Conservation (phyloP, 1,140 invertebrate genomes). For the Aphelinus certus region DNA sequence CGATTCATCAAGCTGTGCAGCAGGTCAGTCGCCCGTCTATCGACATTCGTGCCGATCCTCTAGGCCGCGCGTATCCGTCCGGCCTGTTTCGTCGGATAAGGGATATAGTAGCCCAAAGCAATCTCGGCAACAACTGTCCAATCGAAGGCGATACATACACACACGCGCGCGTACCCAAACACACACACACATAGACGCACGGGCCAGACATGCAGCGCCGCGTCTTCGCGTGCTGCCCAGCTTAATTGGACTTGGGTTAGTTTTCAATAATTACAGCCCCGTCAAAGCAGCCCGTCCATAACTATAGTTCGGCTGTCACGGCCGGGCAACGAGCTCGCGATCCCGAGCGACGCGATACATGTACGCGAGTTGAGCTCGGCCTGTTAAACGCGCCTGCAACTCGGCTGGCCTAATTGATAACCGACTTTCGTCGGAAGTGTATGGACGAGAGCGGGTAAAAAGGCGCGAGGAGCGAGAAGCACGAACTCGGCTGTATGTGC, state of each 20-base stretch:
- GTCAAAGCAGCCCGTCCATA: conserved; percentile 14
- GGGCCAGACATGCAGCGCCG: too few species aligned
- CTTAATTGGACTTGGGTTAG: conserved; percentile 39
- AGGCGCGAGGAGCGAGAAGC: not conserved
- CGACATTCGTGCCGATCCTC: not conserved
- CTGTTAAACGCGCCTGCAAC: conserved; percentile 12
- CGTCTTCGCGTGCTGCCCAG: conserved; percentile 18
- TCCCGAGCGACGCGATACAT: conserved; percentile 5
- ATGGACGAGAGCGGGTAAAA: not conserved
- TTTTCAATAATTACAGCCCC: conserved; percentile 37
- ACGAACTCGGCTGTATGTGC: not conserved
- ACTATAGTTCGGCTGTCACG: conserved; percentile 28
- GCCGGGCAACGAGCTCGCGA: not conserved
- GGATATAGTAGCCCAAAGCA: not conserved
- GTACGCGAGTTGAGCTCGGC: not conserved
- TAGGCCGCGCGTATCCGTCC: conserved; percentile 5
- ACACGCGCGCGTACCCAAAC: too few species aligned
- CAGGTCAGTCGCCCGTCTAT: too few species aligned
- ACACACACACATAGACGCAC: too few species aligned
- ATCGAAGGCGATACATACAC: too few species aligned
- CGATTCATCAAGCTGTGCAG: too few species aligned
- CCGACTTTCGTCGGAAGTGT: conserved; percentile 4
- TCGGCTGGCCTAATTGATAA: conserved; percentile 29
- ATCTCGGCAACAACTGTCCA: too few species aligned
- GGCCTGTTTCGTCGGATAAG: not conserved